These are phyloP conservation scores for Neodiprion virginianus DNA, from an alignment of 1,140 invertebrate genomes.

Conservation along the genomic window DNA sequence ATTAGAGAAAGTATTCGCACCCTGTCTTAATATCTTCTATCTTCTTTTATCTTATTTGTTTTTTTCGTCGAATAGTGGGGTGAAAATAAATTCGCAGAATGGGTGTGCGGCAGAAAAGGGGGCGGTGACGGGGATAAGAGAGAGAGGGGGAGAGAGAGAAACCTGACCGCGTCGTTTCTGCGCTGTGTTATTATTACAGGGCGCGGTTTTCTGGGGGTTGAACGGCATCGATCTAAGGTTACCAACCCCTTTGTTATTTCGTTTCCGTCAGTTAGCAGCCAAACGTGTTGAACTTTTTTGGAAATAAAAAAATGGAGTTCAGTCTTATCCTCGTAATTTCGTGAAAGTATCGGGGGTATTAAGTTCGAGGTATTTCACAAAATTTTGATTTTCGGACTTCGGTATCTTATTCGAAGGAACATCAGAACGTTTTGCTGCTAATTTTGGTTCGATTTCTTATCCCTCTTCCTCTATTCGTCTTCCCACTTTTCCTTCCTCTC, in stretches of 20 bases:
- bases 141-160: constrained; percentile 5
- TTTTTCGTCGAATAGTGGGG: neutral
- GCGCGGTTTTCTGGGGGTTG: constrained; percentile 9
- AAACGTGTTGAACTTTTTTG: too few relatives aligned
- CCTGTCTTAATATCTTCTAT: too few relatives aligned
- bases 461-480: constrained; percentile 16
- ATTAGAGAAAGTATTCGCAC: too few relatives aligned
- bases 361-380: too few relatives aligned
- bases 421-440: too few relatives aligned
- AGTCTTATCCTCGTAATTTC: too few relatives aligned
- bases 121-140: neutral
- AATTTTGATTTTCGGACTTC: too few relatives aligned
- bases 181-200: neutral
- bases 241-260: neutral
- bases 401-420: too few relatives aligned
- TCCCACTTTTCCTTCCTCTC: constrained; percentile 13
- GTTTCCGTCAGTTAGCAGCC: neutral
- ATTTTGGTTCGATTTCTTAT: constrained; percentile 14
- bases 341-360: too few relatives aligned
- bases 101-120: neutral
- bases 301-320: too few relatives aligned
- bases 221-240: constrained; percentile 1
- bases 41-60: too few relatives aligned
- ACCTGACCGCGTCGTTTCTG: neutral
- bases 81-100: neutral